Evolutionary conservation across 2,888 invertebrate species (phyloP).

Genomic region (Cryptus viduatorius): DNA sequence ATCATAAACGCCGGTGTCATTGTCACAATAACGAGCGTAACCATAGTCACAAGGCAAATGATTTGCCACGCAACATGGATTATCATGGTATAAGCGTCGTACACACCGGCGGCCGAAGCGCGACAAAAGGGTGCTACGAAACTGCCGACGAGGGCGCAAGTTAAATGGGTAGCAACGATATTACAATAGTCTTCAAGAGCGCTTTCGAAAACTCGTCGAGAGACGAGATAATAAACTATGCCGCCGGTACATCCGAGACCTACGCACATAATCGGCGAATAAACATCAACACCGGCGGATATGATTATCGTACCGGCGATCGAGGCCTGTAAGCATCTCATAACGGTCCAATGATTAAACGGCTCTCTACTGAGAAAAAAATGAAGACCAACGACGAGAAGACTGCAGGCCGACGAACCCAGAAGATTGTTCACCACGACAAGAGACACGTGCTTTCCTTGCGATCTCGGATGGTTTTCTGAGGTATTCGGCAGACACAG

Average conservation of each 20-base stretch:
- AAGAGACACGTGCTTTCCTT: conserved; percentile 48
- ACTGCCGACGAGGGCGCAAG: conserved; percentile 78
- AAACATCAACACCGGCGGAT: conserved; percentile 80
- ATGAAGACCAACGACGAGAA: conserved; percentile 74
- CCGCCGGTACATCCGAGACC: conserved; percentile 72
- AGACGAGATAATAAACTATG: conserved; percentile 75
- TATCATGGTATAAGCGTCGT: conserved; percentile 49
- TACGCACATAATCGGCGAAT: conserved; percentile 76
- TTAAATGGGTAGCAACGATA: conserved; percentile 79
- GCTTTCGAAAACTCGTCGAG: conserved; percentile 76
- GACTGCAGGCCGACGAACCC: conserved; percentile 72
- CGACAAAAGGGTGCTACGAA: conserved; percentile 76
- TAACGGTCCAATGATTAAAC: conserved; percentile 82
- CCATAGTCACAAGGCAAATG: conserved; percentile 69
- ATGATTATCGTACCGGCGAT: conserved; percentile 81
- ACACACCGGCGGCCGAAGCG: not conserved
- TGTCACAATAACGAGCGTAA: conserved; percentile 60
- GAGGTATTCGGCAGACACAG: conserved; percentile 54
- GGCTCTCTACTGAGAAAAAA: conserved; percentile 73
- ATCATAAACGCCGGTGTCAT: conserved; percentile 70
- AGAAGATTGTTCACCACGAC: conserved; percentile 75
- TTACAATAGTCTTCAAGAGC: conserved; percentile 83
- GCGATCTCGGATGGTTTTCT: conserved; percentile 17
- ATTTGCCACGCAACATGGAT: conserved; percentile 76
- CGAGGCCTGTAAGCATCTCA: conserved; percentile 81